A percentile compares a stretch with the other conserved stretches of the same genome.
Evolutionary conservation across 1,140 invertebrate genomes (phyloP).

Genomic region (Wasmannia auropunctata): DNA sequence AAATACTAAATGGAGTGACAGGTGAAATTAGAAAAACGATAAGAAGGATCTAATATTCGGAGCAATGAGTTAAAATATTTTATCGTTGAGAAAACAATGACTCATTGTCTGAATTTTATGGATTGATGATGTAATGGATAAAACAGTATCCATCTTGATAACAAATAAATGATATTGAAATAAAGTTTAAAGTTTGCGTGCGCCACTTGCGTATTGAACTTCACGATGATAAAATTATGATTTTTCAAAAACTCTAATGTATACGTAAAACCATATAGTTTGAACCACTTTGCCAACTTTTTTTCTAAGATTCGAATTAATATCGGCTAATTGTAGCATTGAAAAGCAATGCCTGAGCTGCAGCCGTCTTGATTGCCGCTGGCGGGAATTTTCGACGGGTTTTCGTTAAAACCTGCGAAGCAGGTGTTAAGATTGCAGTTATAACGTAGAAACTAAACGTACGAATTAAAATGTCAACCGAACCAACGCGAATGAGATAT

Average conservation of each 20-base stretch:
- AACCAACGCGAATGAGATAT: background rate
- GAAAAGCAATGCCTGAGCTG: background rate
- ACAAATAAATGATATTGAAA: background rate
- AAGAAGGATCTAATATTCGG: background rate
- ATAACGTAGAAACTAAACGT: background rate
- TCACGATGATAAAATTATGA: background rate
- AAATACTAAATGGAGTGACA: background rate
- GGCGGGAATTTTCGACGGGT: conserved; percentile 2
- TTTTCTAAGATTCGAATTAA: background rate
- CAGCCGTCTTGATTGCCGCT: conserved; percentile 1
- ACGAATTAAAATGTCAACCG: conserved; percentile 23
- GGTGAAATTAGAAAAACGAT: background rate
- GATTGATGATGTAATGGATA: background rate
- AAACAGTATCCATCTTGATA: background rate
- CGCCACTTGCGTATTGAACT: background rate
- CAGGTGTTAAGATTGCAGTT: background rate
- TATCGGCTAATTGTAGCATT: background rate
- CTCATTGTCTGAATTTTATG: background rate
- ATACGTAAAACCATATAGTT: background rate
- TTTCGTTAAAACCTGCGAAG: background rate
- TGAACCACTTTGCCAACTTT: background rate
- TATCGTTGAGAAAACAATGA: background rate
- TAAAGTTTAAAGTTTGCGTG: background rate
- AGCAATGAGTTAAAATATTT: background rate
- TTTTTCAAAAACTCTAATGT: background rate